Percentiles rank a stretch among this genome's conserved stretches.
These are phyloP conservation scores for Tenrec ecaudatus DNA, from an alignment of 2,113 vertebrate species.

Conservation along the genomic window DNA sequence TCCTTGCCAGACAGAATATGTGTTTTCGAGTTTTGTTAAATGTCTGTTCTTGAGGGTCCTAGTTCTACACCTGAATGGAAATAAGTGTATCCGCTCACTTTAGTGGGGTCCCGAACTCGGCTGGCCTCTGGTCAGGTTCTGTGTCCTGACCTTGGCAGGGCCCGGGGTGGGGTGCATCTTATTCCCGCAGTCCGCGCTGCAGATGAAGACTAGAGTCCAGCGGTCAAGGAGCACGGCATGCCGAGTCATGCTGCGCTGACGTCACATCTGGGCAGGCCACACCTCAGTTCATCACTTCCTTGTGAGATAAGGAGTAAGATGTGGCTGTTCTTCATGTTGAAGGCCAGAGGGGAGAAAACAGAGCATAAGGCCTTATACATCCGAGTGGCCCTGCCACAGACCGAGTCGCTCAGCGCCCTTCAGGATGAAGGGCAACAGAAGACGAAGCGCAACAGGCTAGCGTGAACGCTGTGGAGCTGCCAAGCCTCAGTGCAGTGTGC, in stretches of 20 bases:
- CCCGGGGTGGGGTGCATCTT: too few relatives aligned
- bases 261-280: background rate
- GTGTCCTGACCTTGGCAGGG: too few relatives aligned
- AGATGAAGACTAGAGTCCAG: background rate
- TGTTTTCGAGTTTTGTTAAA: background rate
- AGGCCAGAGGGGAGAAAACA: constrained; percentile 7
- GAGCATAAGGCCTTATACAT: background rate
- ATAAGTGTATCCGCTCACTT: too few relatives aligned
- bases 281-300: background rate
- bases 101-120: too few relatives aligned
- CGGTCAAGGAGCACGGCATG: background rate
- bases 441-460: background rate
- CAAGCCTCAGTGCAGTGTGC: background rate
- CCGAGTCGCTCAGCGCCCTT: background rate
- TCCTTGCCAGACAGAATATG: background rate
- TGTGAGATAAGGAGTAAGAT: background rate
- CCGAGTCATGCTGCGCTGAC: background rate
- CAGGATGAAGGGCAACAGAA: too few relatives aligned
- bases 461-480: background rate
- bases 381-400: background rate
- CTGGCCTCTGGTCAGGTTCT: too few relatives aligned
- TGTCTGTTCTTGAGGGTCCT: background rate
- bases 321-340: constrained; percentile 16
- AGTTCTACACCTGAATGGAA: too few relatives aligned
- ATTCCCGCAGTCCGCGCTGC: background rate